Percentiles rank a stretch among this genome's conserved stretches.
Conservation (phyloP, 2,113 vertebrate genomes). For the Oxyura jamaicensis region DNA sequence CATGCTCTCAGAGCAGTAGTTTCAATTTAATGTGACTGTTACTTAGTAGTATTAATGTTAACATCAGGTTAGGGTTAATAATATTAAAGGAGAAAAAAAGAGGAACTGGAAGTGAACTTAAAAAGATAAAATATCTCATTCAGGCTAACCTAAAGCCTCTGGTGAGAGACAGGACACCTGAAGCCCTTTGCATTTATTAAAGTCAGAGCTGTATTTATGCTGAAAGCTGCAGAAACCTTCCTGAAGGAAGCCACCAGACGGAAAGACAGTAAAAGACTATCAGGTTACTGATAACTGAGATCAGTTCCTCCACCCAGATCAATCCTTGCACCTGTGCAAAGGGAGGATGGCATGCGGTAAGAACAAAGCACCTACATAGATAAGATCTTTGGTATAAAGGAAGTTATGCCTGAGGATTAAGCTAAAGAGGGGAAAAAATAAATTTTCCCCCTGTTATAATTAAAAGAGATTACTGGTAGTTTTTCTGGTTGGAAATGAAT, state of each 20-base stretch:
- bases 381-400: not conserved
- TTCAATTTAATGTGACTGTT: not conserved
- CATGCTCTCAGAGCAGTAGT: not conserved
- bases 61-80: not conserved
- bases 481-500: not conserved
- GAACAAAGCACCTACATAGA: fast-evolving
- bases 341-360: not conserved
- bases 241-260: not conserved
- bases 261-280: not conserved
- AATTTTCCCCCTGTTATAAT: not conserved
- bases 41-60: not conserved
- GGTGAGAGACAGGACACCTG: not conserved
- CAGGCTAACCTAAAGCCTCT: not conserved
- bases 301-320: not conserved
- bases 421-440: not conserved
- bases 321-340: not conserved
- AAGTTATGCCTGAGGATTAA: not conserved
- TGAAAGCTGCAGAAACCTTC: not conserved
- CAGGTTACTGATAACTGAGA: not conserved
- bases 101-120: not conserved
- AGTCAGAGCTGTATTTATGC: not conserved
- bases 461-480: not conserved
- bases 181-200: not conserved
- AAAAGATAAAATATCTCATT: not conserved
- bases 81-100: not conserved